phyloP scores from a whole-genome alignment of 2,888 invertebrate genomes.

The Megamerina dolium region DNA sequence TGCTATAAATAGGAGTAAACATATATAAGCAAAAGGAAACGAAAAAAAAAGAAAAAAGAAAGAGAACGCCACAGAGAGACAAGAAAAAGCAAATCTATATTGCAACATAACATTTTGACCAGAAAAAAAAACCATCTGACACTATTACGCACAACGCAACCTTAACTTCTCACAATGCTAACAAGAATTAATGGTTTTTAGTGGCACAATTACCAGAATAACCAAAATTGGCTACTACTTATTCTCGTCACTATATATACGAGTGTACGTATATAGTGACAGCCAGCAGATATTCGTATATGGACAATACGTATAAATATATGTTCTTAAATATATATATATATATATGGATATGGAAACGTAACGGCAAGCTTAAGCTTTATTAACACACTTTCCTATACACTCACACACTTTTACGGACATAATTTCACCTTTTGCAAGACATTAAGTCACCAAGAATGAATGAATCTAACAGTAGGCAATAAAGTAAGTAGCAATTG shows the following conservation, averaged over 20 bases:
- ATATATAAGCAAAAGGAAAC: too few species aligned
- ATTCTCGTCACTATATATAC: not conserved
- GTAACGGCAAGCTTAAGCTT: slow-evolving; percentile 7
- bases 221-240: slow-evolving; percentile 18
- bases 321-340: too few species aligned
- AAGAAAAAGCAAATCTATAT: slow-evolving; percentile 7
- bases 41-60: not conserved
- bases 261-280: too few species aligned
- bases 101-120: slow-evolving; percentile 9
- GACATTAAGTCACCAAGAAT: slow-evolving; percentile 9
- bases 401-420: not conserved
- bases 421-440: slow-evolving; percentile 10
- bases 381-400: too few species aligned
- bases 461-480: not conserved
- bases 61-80: slow-evolving; percentile 24
- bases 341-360: not conserved
- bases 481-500: not conserved
- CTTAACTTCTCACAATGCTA: slow-evolving; percentile 26
- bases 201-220: slow-evolving; percentile 41
- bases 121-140: slow-evolving; percentile 10
- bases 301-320: too few species aligned
- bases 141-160: too few species aligned
- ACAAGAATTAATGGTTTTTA: slow-evolving; percentile 46
- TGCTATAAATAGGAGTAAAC: too few species aligned
- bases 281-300: too few species aligned